Evolutionary conservation across 2,113 vertebrate species (phyloP).

Genomic region (Alosa alosa): DNA sequence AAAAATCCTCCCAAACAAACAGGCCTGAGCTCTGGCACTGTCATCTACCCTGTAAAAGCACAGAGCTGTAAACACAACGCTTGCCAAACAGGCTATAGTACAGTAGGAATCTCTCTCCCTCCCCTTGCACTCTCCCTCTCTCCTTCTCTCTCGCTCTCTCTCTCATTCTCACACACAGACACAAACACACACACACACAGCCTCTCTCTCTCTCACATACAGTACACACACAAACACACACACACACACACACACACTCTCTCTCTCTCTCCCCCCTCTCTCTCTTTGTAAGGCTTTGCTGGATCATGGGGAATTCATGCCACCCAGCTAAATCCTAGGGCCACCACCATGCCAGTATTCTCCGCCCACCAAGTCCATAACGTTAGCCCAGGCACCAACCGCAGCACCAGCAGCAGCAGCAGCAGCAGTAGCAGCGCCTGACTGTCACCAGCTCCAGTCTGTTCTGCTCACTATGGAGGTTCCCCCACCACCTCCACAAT

Average conservation of each 20-base stretch:
- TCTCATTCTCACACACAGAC: slow-evolving; percentile 17
- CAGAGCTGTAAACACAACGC: slow-evolving; percentile 12
- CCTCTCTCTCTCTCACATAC: slow-evolving; percentile 12
- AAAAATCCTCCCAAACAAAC: slow-evolving; percentile 11
- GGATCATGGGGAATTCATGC: slow-evolving; percentile 40
- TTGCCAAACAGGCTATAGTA: slow-evolving; percentile 4
- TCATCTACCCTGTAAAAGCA: slow-evolving; percentile 29
- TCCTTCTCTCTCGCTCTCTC: background rate
- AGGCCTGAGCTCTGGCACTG: slow-evolving; percentile 11
- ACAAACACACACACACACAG: background rate
- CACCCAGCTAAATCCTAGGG: slow-evolving; percentile 37
- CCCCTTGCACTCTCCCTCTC: background rate
- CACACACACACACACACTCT: background rate
- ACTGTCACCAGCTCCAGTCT: background rate
- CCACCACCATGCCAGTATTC: slow-evolving; percentile 44
- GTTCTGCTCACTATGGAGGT: slow-evolving; percentile 43
- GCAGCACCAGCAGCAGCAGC: background rate
- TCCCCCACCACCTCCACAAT: slow-evolving; percentile 60
- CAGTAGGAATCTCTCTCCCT: background rate
- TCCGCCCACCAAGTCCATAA: slow-evolving; percentile 51
- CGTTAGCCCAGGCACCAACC: background rate
- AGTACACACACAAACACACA: background rate
- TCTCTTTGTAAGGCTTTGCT: slow-evolving; percentile 40
- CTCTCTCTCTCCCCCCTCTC: background rate
- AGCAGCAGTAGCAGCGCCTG: background rate